phyloP scores from a whole-genome alignment of 2,113 vertebrate species.

The Corythornis vintsioides region DNA sequence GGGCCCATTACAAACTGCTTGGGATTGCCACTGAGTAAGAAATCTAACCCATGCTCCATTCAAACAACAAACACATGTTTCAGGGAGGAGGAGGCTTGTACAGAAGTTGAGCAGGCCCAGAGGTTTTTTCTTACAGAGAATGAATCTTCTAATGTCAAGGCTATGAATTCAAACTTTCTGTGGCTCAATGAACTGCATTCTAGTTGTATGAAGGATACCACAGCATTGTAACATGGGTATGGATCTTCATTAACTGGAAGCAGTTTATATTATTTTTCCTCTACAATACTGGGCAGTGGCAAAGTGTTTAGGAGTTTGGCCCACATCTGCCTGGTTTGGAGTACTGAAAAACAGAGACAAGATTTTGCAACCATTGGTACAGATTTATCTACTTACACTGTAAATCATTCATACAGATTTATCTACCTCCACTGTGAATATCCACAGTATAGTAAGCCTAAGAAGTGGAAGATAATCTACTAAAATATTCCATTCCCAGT shows the following conservation, averaged over 20 bases:
- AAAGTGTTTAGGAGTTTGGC: not conserved
- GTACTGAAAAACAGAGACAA: not conserved
- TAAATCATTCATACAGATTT: not conserved
- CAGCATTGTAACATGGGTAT: not conserved
- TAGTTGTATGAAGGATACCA: not conserved
- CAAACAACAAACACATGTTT: constrained; percentile 19
- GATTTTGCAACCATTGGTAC: not conserved
- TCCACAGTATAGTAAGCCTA: not conserved
- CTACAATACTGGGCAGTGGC: not conserved
- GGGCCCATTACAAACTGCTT: not conserved
- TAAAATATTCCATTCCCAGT: not conserved
- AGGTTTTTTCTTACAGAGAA: not conserved
- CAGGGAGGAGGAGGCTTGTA: not conserved
- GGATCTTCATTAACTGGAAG: not conserved
- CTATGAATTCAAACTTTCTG: not conserved
- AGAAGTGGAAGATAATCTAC: not conserved
- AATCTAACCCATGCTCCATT: not conserved
- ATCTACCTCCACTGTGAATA: not conserved
- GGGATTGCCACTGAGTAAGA: not conserved
- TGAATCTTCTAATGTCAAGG: not conserved
- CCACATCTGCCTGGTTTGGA: not conserved
- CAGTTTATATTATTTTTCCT: not conserved
- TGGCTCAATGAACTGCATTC: not conserved
- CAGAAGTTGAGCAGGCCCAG: not conserved
- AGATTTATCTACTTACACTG: not conserved